These are phyloP conservation scores for Drymodes brunneopygia DNA, from an alignment of 2,113 vertebrate genomes.

Conservation along the genomic window DNA sequence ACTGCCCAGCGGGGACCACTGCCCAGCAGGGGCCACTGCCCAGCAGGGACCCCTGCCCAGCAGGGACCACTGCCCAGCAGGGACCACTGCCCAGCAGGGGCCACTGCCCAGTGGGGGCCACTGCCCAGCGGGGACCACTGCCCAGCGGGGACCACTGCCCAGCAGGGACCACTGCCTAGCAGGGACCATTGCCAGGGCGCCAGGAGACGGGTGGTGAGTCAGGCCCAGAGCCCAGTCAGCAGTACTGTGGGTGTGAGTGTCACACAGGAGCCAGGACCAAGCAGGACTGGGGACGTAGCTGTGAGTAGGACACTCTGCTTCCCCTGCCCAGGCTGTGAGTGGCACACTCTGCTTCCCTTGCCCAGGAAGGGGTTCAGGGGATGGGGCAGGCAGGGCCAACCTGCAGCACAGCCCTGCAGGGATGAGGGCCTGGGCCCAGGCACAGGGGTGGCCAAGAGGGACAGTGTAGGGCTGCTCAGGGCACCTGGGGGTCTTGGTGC, in stretches of 20 bases:
- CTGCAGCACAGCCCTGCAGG: neutral
- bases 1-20: too few relatives aligned
- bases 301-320: neutral
- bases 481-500: neutral
- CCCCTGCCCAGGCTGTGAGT: neutral
- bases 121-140: too few relatives aligned
- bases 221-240: rapidly evolving
- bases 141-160: too few relatives aligned
- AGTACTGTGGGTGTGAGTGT: rapidly evolving
- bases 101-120: too few relatives aligned
- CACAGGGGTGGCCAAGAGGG: too few relatives aligned
- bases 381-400: neutral
- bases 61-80: too few relatives aligned
- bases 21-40: too few relatives aligned
- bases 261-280: rapidly evolving
- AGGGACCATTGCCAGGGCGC: too few relatives aligned
- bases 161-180: too few relatives aligned
- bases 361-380: rapidly evolving
- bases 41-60: too few relatives aligned
- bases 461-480: neutral
- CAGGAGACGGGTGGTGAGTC: rapidly evolving
- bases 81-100: too few relatives aligned
- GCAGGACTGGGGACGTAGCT: rapidly evolving
- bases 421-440: rapidly evolving
- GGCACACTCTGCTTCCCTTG: neutral